Evolutionary conservation across 2,888 invertebrate genomes (phyloP), one percentile per base, ranked within the genome.

Genomic region (Euphydryas editha): DNA sequence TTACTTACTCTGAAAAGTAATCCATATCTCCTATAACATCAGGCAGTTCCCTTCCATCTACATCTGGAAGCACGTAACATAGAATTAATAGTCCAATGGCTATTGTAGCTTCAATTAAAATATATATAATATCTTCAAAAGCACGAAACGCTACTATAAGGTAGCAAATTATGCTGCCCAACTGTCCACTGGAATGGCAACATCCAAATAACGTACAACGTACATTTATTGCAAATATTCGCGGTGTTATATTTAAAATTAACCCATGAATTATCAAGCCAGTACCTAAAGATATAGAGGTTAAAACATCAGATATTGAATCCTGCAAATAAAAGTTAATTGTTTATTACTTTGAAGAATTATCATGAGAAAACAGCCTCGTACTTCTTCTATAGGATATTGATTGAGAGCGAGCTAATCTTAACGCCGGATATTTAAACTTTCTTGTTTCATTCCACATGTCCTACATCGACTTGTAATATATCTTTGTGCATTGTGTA

Each of bases 1-100:
- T n/a, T n/a, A n/a, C n/a, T 79, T 77, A 92, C 91, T 90, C 90
- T 36, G 84, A 83, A 77, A 85, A 92, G 74, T 88, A 90, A 76
- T 91, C 91, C 92, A 91, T 91, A 70, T 92, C 91, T 59, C 81
- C 82, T 56, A 90, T 75, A 24, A 87, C 74, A 73, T 92, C 91
- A 0, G 91, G 91, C 54, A 91, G 67, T 74, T 92, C 91, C 71
- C 91, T 81, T n/a, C 78, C 76, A 72, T 91, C 91, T 0, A 90
- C 84, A 70, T 90, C 82, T 10, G 87, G 85, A 11, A 90, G 72
- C 1, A 83, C 56, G 57, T 82, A 81, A 54, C 86, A 85, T 46
- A 88, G 61, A 11, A 78, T 76, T 37, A 73, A 72, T 18, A 88
- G 67, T 3, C 76, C 66, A 10, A 85, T 39, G 5, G 81, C 80